Evolutionary conservation across 2,797 vertebrate species (phyloP), one percentile per base, ranked within the genome.

Genomic region (Eulemur rubriventer): DNA sequence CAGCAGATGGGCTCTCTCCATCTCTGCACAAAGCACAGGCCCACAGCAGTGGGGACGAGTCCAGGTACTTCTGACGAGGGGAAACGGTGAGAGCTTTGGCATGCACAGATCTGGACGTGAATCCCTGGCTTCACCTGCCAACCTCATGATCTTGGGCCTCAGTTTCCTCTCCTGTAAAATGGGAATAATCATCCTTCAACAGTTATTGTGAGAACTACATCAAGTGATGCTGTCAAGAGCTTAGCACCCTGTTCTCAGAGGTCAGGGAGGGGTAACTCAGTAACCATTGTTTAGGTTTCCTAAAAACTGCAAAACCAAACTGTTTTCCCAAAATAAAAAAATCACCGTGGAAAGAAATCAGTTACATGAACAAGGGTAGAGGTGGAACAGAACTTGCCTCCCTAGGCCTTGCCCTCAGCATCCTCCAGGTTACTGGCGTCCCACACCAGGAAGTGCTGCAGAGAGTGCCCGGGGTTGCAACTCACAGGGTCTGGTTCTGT

Each of bases 221-320:
- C 24, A 65, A 91, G 59, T 6, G 65, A 67, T 18, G 63, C 57
- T 38, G 20, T 35, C 7, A 85, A 92, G 35, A 30, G 43, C 65
- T 52, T 48, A 11, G 46, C 2, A 1, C 30, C 41, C 43, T 35
- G 4, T 82, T 38, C 86, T 83, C 92, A 41, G 89, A 72, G 80
- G 46, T 48, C 41, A 33, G 43, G 33, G 0, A 70, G 70, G 48
- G 63, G 48, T 89, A 96, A 65, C 95, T 94, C 81, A 94, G 88
- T 48, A 94, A 97, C 96, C 96, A 83, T 75, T 96, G 85, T 92
- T 98, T 96, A 97, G 96, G 97, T 98, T 98, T 95, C 96, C 97
- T 97, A 95, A 97, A 95, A 97, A 95, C 86, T 95, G 94, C 91
- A 98, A 97, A 98, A 93, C 89, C 69, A 90, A 93, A 96, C 61